Conservation (phyloP, 2,113 vertebrate genomes). For the Clarias gariepinus region DNA sequence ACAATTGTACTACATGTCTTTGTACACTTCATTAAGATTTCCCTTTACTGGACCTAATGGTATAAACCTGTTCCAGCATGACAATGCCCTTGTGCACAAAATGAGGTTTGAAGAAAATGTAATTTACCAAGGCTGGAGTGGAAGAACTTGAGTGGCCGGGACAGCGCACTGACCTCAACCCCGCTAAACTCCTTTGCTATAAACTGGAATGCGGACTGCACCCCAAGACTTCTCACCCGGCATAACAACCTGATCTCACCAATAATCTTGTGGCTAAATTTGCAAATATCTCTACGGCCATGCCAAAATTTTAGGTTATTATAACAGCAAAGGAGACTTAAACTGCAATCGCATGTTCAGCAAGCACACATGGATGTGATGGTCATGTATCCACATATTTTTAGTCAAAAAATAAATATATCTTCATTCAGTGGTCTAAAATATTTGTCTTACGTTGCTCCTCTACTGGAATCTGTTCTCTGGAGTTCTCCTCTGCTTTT, state of each 20-base stretch:
- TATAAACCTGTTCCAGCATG: not conserved
- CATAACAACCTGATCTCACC: not conserved
- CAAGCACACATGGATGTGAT: not conserved
- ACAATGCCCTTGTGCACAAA: not conserved
- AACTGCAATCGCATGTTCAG: not conserved
- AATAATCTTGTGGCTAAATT: not conserved
- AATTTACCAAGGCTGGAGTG: not conserved
- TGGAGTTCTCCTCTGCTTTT: slow-evolving; percentile 81
- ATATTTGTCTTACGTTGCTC: slow-evolving; percentile 76
- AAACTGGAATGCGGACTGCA: not conserved
- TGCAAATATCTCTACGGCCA: not conserved
- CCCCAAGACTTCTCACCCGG: not conserved
- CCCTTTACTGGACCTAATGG: not conserved
- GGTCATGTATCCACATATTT: not conserved
- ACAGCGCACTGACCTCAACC: not conserved
- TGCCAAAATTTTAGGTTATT: not conserved
- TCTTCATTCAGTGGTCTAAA: not conserved
- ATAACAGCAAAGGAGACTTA: not conserved
- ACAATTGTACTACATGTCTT: not conserved
- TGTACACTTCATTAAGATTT: not conserved
- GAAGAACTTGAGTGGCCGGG: not conserved
- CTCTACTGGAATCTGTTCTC: slow-evolving; percentile 68
- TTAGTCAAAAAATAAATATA: not conserved
- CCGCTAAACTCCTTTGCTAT: not conserved
- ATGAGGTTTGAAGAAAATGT: not conserved